Evolutionary conservation across 2,888 invertebrate genomes (phyloP).

Genomic region (Spilosoma lubricipeda): DNA sequence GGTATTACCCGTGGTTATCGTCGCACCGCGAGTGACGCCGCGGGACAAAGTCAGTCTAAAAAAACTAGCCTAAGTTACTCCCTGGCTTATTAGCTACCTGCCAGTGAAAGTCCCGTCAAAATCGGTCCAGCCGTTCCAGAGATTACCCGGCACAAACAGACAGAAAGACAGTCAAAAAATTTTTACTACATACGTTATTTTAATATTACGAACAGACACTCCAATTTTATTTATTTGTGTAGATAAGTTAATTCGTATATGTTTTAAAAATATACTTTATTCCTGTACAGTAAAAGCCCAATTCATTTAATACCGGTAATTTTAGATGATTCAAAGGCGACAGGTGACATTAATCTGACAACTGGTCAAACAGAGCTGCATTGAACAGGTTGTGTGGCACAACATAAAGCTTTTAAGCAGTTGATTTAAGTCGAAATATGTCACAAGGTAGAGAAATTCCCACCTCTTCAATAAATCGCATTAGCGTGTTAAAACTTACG

Average conservation of each 20-base stretch:
- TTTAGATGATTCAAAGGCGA: conserved; percentile 30
- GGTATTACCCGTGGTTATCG: too few species aligned
- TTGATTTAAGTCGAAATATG: conserved; percentile 31
- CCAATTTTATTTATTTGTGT: too few species aligned
- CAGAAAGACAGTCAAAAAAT: too few species aligned
- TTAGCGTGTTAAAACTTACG: conserved; percentile 13
- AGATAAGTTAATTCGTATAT: neutral
- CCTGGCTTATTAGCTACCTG: too few species aligned
- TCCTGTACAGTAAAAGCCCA: neutral
- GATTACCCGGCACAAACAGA: too few species aligned
- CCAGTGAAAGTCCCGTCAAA: too few species aligned
- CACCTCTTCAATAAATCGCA: conserved; percentile 23
- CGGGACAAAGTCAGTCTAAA: too few species aligned
- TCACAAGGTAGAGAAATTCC: conserved; percentile 28
- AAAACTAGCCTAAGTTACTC: too few species aligned
- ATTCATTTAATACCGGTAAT: neutral
- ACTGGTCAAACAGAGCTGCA: conserved; percentile 48
- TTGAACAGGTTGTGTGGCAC: conserved; percentile 28
- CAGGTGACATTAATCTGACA: conserved; percentile 54
- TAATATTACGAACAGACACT: too few species aligned
- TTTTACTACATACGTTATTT: too few species aligned
- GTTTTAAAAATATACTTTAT: neutral
- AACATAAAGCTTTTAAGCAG: conserved; percentile 17
- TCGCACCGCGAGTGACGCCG: too few species aligned
- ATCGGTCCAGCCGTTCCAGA: too few species aligned